phyloP scores from a whole-genome alignment of 2,113 vertebrate genomes.

The Myiagra hebetior region DNA sequence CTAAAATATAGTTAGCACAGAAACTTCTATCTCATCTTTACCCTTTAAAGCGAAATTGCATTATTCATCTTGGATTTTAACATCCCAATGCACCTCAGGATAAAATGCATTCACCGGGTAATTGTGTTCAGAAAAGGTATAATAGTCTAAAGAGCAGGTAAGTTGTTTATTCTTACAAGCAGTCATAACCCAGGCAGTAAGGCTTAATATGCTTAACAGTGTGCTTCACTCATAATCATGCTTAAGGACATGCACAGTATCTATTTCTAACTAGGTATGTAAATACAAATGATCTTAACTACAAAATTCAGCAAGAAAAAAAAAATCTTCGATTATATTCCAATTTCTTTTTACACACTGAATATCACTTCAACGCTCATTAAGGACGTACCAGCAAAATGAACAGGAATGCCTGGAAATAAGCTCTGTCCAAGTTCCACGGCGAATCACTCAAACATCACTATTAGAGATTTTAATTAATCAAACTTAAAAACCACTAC shows the following conservation, averaged over 20 bases:
- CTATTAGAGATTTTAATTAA: not conserved
- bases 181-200: not conserved
- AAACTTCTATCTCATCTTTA: not conserved
- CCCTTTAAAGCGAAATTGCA: not conserved
- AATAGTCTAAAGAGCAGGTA: not conserved
- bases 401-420: not conserved
- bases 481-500: not conserved
- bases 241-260: not conserved
- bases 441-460: not conserved
- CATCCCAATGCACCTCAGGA: fast-evolving
- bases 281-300: not conserved
- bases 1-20: not conserved
- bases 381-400: not conserved
- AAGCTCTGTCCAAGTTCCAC: not conserved
- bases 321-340: fast-evolving
- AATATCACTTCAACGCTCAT: not conserved
- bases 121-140: not conserved
- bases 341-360: not conserved
- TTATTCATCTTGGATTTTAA: not conserved
- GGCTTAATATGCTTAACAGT: not conserved
- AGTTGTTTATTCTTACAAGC: not conserved
- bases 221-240: not conserved
- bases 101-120: not conserved
- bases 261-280: not conserved
- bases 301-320: not conserved